Evolutionary conservation across 2,797 vertebrate genomes (phyloP).

Genomic region (Presbytis comata): DNA sequence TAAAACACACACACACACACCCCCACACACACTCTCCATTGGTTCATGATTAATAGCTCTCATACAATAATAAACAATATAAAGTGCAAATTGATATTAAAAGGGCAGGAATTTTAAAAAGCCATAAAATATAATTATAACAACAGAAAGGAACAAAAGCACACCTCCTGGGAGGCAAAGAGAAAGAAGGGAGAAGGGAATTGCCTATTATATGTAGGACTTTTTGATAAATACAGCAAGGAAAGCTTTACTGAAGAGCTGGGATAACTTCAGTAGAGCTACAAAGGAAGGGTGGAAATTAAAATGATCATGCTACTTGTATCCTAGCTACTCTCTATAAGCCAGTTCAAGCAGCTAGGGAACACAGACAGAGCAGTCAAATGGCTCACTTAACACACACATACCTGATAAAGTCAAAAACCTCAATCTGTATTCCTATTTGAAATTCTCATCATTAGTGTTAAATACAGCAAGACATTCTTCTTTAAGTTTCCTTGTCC

Average conservation of each 20-base stretch:
- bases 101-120: conserved; percentile 42
- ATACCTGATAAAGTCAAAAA: neutral
- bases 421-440: neutral
- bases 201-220: neutral
- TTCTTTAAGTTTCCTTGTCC: no score
- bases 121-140: conserved; percentile 19
- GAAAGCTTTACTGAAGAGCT: neutral
- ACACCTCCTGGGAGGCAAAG: neutral
- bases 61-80: conserved; percentile 3
- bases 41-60: conserved; percentile 36
- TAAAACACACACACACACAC: neutral
- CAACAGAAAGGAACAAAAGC: conserved; percentile 7
- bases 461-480: no score
- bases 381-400: neutral
- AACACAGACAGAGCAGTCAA: neutral
- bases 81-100: conserved; percentile 50
- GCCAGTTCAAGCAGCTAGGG: neutral
- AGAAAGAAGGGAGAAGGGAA: neutral
- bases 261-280: neutral
- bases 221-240: neutral
- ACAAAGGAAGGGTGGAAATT: neutral
- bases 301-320: neutral
- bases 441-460: neutral
- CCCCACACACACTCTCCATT: neutral
- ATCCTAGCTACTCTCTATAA: neutral